Base-by-base conservation (phyloP, 2,113 vertebrate species). In the Percopsis transmontana region DNA sequence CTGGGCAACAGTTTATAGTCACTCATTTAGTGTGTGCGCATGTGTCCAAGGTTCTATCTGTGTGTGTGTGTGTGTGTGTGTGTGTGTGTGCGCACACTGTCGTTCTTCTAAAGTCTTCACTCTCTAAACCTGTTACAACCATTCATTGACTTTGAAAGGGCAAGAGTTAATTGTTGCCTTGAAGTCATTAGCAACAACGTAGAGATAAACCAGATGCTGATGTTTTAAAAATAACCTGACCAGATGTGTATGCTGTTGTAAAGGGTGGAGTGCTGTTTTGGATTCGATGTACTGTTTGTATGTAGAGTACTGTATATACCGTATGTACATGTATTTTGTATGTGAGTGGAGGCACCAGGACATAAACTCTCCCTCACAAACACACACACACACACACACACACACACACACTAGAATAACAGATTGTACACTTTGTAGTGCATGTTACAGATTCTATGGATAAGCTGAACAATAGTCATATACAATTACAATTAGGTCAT, bases 101-200 rank as follows among this genome's bases (percentile, higher is more conserved):
- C 61, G 72, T 41, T 64, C 53, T n/a, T 48, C 21, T 24, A 19
- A 54, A 55, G 62, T 45, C 52, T 66, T n/a, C 41, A 18, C 21
- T 62, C 42, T 19, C 48, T 19, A 59, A 69, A 76, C 66, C 84
- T 80, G 76, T 77, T 53, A 76, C 86, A 85, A 19, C 9, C 70
- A 84, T 85, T 65, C 59, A 58, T 48, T 21, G 38, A 24, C 18
- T 8, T 77, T 66, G 68, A 64, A 56, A 61, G 12, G 44, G 68
- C 67, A 79, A 78, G 63, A 82, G 76, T 75, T 88, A 80, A 82
- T 85, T 85, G 74, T 54, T 69, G 79, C 68, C 85, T 85, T 88
- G 84, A 84, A 86, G 66, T 81, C 80, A 81, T 85, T 87, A 84
- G 81, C 63, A 61, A 60, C 45, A 45, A 76, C 51, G 77, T 19